A percentile compares a stretch with the other conserved stretches of the same genome.
Conservation (phyloP, 2,797 vertebrate genomes). For the Liparis tanakae region DNA sequence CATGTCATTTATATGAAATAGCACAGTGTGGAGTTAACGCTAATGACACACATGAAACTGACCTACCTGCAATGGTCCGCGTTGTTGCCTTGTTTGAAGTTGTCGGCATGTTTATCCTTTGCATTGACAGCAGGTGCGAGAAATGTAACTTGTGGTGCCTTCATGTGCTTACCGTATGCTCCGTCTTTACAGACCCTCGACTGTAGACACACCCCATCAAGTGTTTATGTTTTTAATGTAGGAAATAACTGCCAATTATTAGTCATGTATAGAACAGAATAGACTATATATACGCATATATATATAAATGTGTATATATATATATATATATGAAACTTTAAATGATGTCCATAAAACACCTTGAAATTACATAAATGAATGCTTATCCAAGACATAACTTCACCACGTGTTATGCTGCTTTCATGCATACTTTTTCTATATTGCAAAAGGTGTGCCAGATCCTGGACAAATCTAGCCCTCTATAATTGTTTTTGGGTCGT, state of each 20-base stretch:
- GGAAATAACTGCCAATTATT: not conserved
- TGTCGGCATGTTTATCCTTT: conserved; percentile 64
- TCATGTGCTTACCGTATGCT: conserved; percentile 32
- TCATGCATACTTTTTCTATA: not conserved
- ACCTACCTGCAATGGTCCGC: conserved; percentile 62
- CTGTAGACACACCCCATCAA: not conserved
- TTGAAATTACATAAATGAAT: not conserved
- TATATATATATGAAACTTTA: not conserved
- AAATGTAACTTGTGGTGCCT: conserved; percentile 64
- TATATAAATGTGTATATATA: not conserved
- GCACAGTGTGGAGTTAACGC: not conserved
- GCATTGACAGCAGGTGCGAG: conserved; percentile 66
- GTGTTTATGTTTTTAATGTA: not conserved
- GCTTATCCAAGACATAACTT: not conserved
- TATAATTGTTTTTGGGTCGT: not conserved
- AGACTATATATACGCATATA: not conserved
- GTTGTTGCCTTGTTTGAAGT: conserved; percentile 47
- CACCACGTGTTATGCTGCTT: not conserved
- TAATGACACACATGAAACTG: not conserved
- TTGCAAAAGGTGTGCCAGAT: not conserved
- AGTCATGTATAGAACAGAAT: not conserved
- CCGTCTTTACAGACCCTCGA: accelerated
- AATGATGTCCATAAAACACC: not conserved
- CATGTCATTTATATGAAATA: conserved; percentile 35
- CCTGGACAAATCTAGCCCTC: not conserved